Evolutionary conservation across 2,888 invertebrate species (phyloP).

Genomic region (Mythimna albipuncta): DNA sequence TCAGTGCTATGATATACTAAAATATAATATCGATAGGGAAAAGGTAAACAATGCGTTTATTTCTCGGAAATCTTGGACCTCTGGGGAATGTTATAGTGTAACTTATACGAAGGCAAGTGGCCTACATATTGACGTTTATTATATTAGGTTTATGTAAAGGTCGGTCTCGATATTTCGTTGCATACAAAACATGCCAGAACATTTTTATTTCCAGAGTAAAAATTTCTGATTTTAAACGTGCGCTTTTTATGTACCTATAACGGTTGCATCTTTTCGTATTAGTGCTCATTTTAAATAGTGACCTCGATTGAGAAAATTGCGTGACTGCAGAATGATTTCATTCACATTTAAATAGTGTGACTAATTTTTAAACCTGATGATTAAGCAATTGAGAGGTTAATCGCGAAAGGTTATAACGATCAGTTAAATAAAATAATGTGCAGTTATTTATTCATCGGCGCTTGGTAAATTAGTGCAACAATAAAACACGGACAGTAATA

Average conservation of each 20-base stretch:
- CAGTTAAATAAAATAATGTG: no score
- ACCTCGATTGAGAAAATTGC: background rate
- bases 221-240: constrained; percentile 19
- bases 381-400: no score
- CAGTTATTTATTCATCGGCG: no score
- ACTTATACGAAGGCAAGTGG: constrained; percentile 40
- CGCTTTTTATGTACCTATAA: background rate
- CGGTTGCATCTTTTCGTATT: background rate
- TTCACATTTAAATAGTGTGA: constrained; percentile 8
- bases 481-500: no score
- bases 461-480: no score
- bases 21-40: constrained; percentile 48
- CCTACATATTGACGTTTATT: constrained; percentile 48
- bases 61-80: constrained; percentile 47
- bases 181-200: constrained; percentile 28
- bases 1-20: constrained; percentile 35
- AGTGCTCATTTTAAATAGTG: constrained; percentile 18
- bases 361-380: no score
- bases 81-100: constrained; percentile 45
- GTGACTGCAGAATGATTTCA: background rate
- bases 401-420: no score
- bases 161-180: constrained; percentile 26
- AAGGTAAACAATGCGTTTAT: constrained; percentile 58
- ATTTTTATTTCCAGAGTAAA: background rate
- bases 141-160: constrained; percentile 45